A percentile compares a stretch with the other conserved stretches of the same genome.
Conservation (phyloP, 2,113 vertebrate genomes). For the Mionectes macconnelli region DNA sequence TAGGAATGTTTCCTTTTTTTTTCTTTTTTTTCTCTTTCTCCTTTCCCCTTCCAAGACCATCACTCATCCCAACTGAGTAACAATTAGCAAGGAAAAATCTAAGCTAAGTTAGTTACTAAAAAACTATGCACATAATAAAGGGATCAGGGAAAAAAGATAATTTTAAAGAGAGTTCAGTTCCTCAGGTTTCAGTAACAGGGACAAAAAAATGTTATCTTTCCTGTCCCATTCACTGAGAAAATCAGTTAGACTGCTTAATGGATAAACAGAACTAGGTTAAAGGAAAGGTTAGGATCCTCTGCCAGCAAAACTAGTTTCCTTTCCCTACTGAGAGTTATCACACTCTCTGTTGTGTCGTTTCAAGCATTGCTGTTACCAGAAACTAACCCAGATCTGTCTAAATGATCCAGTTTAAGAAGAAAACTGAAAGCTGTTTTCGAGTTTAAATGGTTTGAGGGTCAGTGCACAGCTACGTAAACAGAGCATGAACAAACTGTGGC, state of each 20-base stretch:
- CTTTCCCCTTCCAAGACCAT: not conserved
- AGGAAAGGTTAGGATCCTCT: not conserved
- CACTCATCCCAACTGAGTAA: not conserved
- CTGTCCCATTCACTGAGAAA: not conserved
- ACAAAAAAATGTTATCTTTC: not conserved
- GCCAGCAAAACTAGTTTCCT: not conserved
- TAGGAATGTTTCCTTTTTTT: not conserved
- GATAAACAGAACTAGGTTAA: constrained; percentile 10
- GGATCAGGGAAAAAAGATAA: accelerated
- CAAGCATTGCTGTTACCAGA: not conserved
- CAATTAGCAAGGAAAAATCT: not conserved
- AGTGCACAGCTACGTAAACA: not conserved
- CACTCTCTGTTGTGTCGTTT: not conserved
- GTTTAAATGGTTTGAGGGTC: not conserved
- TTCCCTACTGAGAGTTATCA: not conserved
- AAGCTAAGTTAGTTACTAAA: not conserved
- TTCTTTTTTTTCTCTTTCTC: accelerated
- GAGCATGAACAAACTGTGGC: not conserved
- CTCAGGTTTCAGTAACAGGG: not conserved
- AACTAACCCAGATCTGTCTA: not conserved
- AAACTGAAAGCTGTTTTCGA: not conserved
- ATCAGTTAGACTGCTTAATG: not conserved
- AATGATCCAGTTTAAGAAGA: not conserved
- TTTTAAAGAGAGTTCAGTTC: not conserved
- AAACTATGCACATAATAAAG: not conserved